Percentiles rank a stretch among this genome's conserved stretches.
These are phyloP conservation scores for Protomyctophum bolini DNA, from an alignment of 2,113 vertebrate genomes.

Conservation along the genomic window DNA sequence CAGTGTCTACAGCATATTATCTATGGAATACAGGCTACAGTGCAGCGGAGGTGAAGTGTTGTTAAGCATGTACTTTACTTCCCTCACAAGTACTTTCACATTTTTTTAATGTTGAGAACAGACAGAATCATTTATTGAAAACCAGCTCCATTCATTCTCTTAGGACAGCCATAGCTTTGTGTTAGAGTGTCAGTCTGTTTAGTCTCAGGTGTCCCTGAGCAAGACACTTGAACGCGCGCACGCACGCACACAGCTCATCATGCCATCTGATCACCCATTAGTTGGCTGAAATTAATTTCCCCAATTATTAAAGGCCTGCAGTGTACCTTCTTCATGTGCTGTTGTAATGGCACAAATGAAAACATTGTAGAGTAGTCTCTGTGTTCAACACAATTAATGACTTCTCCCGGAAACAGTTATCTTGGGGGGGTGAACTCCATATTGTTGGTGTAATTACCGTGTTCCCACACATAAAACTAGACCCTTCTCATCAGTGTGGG, in stretches of 20 bases:
- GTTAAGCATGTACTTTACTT: conserved; percentile 56
- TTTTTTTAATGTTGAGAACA: conserved; percentile 2
- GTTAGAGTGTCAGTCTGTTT: no score
- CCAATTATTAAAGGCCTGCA: no score
- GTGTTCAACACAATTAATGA: conserved; percentile 21
- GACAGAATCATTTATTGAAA: conserved; percentile 15
- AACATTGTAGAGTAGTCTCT: conserved; percentile 1
- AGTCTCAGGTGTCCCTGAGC: no score
- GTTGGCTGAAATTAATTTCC: no score
- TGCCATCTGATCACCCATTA: no score
- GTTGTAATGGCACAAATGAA: conserved; percentile 16
- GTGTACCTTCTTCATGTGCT: conserved; percentile 1
- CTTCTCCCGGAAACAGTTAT: conserved; percentile 8
- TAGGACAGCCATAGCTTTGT: no score
- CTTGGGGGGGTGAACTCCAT: conserved; percentile 33
- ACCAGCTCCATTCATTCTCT: background rate
- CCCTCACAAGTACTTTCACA: no score
- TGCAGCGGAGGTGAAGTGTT: conserved; percentile 43
- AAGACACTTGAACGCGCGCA: no score
- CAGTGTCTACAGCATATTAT: conserved; percentile 7
- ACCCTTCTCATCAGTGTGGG: conserved; percentile 22
- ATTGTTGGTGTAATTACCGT: conserved; percentile 51
- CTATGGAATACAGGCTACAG: conserved; percentile 38
- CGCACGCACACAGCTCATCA: no score
- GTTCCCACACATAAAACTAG: conserved; percentile 51